phyloP scores from a whole-genome alignment of 2,113 vertebrate genomes.

The Megaleporinus macrocephalus region DNA sequence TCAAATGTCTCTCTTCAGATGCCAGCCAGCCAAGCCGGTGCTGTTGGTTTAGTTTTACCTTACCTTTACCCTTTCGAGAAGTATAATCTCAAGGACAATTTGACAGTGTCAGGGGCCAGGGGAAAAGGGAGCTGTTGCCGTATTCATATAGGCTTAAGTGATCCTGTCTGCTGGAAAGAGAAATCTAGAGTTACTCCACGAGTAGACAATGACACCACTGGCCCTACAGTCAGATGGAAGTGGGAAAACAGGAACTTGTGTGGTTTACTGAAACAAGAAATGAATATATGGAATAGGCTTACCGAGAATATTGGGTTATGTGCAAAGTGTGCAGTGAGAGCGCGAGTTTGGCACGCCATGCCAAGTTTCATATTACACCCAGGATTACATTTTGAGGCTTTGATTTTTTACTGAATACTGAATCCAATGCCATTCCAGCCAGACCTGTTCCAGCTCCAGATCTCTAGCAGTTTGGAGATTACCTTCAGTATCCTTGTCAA shows the following conservation, averaged over 20 bases:
- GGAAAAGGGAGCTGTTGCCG: constrained; percentile 53
- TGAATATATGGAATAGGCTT: constrained; percentile 70
- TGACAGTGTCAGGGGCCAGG: constrained; percentile 53
- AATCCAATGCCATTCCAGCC: constrained; percentile 59
- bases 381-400: constrained; percentile 77
- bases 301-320: constrained; percentile 56
- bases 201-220: constrained; percentile 72
- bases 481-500: constrained; percentile 25
- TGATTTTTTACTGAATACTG: constrained; percentile 74
- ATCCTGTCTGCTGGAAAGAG: constrained; percentile 65
- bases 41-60: constrained; percentile 34
- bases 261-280: constrained; percentile 68
- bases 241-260: constrained; percentile 65
- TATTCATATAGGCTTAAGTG: constrained; percentile 67
- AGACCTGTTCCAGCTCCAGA: constrained; percentile 1
- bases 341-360: constrained; percentile 67
- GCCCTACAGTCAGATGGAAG: constrained; percentile 66
- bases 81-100: constrained; percentile 46
- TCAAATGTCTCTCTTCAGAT: constrained; percentile 15
- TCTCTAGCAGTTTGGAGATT: constrained; percentile 40
- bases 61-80: constrained; percentile 59
- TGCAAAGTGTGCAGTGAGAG: constrained; percentile 66
- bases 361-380: constrained; percentile 77
- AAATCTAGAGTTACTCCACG: constrained; percentile 72
- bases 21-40: constrained; percentile 4